Evolutionary conservation across 2,113 vertebrate genomes (phyloP).

Genomic region (Erpornis zantholeuca): DNA sequence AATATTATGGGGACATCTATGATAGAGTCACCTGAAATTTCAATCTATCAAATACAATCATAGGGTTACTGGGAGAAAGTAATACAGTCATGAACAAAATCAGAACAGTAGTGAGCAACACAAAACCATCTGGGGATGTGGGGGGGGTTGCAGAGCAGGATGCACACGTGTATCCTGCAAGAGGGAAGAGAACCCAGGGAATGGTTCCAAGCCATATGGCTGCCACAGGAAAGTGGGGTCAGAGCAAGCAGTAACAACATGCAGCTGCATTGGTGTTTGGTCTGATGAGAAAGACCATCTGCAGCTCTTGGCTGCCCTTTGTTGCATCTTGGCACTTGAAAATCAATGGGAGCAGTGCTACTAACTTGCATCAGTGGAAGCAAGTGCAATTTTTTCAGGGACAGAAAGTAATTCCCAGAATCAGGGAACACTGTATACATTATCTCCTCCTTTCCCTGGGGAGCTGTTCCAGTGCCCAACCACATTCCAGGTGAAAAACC

Average conservation of each 20-base stretch:
- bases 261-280: background rate
- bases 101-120: background rate
- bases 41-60: background rate
- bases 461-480: background rate
- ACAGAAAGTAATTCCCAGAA: background rate
- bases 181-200: background rate
- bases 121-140: fast-evolving
- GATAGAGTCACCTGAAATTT: background rate
- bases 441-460: background rate
- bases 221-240: background rate
- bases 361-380: background rate
- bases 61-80: background rate
- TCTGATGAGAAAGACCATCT: background rate
- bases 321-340: background rate
- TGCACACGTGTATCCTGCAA: fast-evolving
- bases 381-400: background rate
- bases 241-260: fast-evolving
- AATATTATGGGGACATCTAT: background rate
- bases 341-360: background rate
- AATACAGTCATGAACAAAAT: background rate
- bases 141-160: background rate
- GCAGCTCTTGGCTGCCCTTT: background rate
- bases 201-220: background rate
- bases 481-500: background rate
- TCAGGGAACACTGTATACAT: background rate